Conservation (phyloP, 2,888 invertebrate species). For the Diloba caeruleocephala region DNA sequence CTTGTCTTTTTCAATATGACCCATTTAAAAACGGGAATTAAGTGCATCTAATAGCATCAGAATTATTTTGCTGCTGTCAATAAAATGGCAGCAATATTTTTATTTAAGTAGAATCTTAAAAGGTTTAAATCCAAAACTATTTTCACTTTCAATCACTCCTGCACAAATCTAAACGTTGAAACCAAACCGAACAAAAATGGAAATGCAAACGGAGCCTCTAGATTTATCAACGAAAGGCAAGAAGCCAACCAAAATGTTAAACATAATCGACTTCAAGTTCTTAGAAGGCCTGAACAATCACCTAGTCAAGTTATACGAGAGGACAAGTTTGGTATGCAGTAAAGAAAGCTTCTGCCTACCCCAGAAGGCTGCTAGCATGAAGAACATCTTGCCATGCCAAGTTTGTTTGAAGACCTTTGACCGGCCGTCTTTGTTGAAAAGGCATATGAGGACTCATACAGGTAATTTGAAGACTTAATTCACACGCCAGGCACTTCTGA, state of each 20-base stretch:
- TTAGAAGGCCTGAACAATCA: conserved; percentile 80
- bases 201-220: conserved; percentile 79
- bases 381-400: conserved; percentile 87
- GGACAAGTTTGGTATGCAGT: conserved; percentile 67
- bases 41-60: too few relatives aligned
- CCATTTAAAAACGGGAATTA: too few relatives aligned
- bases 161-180: too few relatives aligned
- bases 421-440: conserved; percentile 90
- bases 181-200: conserved; percentile 59
- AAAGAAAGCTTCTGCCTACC: conserved; percentile 55
- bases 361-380: conserved; percentile 56
- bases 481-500: too few relatives aligned
- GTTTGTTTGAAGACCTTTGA: conserved; percentile 92
- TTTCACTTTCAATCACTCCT: too few relatives aligned
- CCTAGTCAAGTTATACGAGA: conserved; percentile 78
- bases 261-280: conserved; percentile 79
- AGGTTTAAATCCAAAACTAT: too few relatives aligned
- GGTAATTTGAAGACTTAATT: conserved; percentile 72
- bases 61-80: too few relatives aligned
- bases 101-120: too few relatives aligned
- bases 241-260: conserved; percentile 64
- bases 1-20: too few relatives aligned
- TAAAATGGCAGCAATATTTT: too few relatives aligned
- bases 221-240: conserved; percentile 75
- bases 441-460: conserved; percentile 92